Evolutionary conservation across 2,888 invertebrate species (phyloP), one percentile per base, ranked within the genome.

Genomic region (Troglohyphantes excavatus): DNA sequence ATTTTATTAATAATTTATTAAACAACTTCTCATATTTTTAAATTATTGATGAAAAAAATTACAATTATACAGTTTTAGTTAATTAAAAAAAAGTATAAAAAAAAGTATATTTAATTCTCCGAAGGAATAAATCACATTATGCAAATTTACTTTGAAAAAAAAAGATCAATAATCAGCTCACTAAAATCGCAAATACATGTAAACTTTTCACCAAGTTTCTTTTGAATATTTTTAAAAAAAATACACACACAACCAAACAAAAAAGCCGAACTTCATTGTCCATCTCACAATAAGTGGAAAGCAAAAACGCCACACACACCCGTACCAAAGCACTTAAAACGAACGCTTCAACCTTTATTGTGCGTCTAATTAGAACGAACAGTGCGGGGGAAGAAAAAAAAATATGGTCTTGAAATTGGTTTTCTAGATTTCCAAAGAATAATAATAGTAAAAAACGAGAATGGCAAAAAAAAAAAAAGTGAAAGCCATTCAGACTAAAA

Each of bases 291-390:
- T n/a, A 53, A 13, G 53, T 13, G 53, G 9, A 53, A 53, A 17
- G 53, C 13, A 53, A 53, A 53, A 53, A n/a, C 2, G 13, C 53
- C 53, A 53, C n/a, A 13, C 17, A 5, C n/a, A 33, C 33, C 33
- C 17, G 21, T 43, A 33, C 63, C 33, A 78, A 81, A 81, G 67
- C 81, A 68, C 68, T 81, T 81, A 46, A 81, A 81, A 26, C 26
- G 33, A 78, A 65, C 43, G 81, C 81, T 53, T 81, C 43, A 43
- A 53, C 68, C 59, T 68, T 67, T 76, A 76, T 76, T 78, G 78
- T 86, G 76, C 26, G 19, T 33, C 76, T 85, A 86, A 86, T 86
- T 72, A 78, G 85, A 86, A 72, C 65, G 46, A 73, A 46, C 83
- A 83, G 73, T 65, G 43, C n/a, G 29, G 26, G 26, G 27, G 39